Conservation (phyloP, 2,888 invertebrate genomes). For the Acanthacorydalis orientalis region DNA sequence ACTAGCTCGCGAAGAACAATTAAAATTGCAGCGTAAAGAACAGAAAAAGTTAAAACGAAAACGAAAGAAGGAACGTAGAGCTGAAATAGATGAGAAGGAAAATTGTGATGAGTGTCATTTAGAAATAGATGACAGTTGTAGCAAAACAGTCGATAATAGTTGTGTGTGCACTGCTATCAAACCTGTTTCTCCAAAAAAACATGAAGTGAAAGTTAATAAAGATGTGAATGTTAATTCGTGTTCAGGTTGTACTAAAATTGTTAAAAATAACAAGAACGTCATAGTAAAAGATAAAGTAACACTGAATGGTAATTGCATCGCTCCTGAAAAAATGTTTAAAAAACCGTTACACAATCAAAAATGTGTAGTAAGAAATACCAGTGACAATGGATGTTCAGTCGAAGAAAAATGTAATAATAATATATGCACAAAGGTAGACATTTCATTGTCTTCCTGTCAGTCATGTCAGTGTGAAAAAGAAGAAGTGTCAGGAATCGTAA, state of each 20-base stretch:
- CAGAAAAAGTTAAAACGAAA: slow-evolving; percentile 67
- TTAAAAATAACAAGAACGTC: slow-evolving; percentile 5
- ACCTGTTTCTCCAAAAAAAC: slow-evolving; percentile 3
- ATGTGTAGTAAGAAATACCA: neutral
- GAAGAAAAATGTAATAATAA: slow-evolving; percentile 8
- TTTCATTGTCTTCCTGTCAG: slow-evolving; percentile 2
- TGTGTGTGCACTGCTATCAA: slow-evolving; percentile 10
- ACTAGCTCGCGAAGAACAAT: slow-evolving; percentile 70
- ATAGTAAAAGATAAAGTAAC: slow-evolving; percentile 6
- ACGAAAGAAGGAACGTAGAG: slow-evolving; percentile 51
- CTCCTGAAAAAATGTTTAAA: neutral
- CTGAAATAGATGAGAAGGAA: slow-evolving; percentile 29
- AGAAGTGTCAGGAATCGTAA: neutral
- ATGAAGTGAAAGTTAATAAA: slow-evolving; percentile 10
- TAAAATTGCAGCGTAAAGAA: slow-evolving; percentile 70
- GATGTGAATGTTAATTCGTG: slow-evolving; percentile 11
- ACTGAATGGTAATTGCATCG: slow-evolving; percentile 5
- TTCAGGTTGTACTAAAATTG: slow-evolving; percentile 9
- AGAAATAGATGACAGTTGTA: slow-evolving; percentile 13
- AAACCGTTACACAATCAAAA: neutral
- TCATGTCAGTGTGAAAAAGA: slow-evolving; percentile 8
- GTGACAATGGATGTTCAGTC: neutral
- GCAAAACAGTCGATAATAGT: slow-evolving; percentile 11
- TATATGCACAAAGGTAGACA: slow-evolving; percentile 2
- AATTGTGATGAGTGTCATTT: slow-evolving; percentile 25